Evolutionary conservation across 2,888 invertebrate species (phyloP).

Genomic region (Cremastobaeus sp.): DNA sequence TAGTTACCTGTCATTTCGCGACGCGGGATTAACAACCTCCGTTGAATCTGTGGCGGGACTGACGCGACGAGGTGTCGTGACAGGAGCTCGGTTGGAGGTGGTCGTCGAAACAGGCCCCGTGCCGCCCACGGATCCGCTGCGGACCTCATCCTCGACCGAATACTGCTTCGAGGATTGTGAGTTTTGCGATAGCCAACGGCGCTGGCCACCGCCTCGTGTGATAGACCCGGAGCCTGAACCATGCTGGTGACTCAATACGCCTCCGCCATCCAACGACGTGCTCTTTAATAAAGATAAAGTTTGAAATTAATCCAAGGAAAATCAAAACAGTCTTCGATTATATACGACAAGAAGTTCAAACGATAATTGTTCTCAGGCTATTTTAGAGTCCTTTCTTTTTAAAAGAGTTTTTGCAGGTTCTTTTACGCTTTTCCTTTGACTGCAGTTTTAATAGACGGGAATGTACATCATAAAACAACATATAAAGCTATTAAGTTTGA

Average conservation of each 20-base stretch:
- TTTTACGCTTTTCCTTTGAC: too few relatives aligned
- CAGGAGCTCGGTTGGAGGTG: conserved; percentile 72
- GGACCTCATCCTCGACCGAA: conserved; percentile 69
- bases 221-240: conserved; percentile 76
- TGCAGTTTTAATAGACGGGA: too few relatives aligned
- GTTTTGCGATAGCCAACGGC: conserved; percentile 73
- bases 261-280: conserved; percentile 72
- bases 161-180: conserved; percentile 71
- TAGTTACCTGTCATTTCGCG: conserved; percentile 73
- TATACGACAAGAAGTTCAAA: too few relatives aligned
- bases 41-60: conserved; percentile 79
- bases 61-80: conserved; percentile 74
- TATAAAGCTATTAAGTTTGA: too few relatives aligned
- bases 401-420: too few relatives aligned
- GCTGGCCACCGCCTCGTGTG: conserved; percentile 71
- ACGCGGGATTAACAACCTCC: conserved; percentile 70
- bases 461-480: too few relatives aligned
- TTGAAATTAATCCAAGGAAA: conserved; percentile 19
- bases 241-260: conserved; percentile 69
- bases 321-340: too few relatives aligned
- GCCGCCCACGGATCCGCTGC: conserved; percentile 72
- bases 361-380: too few relatives aligned
- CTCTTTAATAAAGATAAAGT: conserved; percentile 66
- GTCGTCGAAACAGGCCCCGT: conserved; percentile 77
- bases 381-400: too few relatives aligned